Conservation (phyloP, 2,888 invertebrate genomes). For the Acrobasis suavella region DNA sequence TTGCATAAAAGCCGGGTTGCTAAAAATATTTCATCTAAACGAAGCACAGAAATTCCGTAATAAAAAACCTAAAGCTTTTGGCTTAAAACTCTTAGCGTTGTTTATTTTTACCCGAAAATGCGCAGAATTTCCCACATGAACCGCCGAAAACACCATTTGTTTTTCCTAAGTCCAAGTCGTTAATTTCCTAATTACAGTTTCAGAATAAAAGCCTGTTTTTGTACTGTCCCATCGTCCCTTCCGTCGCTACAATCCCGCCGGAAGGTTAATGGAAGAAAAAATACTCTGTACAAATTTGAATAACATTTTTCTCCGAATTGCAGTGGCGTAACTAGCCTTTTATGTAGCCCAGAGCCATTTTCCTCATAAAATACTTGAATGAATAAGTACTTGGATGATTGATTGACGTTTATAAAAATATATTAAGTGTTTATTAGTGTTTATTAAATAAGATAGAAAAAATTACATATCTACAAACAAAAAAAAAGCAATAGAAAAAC, state of each 20-base stretch:
- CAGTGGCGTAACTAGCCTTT: too few relatives aligned
- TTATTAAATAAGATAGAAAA: too few relatives aligned
- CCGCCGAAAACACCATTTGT: conserved; percentile 66
- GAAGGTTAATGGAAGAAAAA: conserved; percentile 80
- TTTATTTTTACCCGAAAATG: conserved; percentile 54
- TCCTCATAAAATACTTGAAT: too few relatives aligned
- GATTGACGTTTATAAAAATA: too few relatives aligned
- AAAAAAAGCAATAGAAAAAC: too few relatives aligned
- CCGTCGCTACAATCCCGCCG: conserved; percentile 57
- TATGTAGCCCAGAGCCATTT: too few relatives aligned
- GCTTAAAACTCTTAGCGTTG: conserved; percentile 33
- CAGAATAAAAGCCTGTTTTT: conserved; percentile 74
- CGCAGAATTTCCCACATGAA: conserved; percentile 58
- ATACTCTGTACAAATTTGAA: conserved; percentile 81
- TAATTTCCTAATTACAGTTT: conserved; percentile 80
- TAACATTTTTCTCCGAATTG: conserved; percentile 68
- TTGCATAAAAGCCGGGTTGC: not conserved
- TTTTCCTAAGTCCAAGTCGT: conserved; percentile 68
- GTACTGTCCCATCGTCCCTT: conserved; percentile 59
- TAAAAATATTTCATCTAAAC: not conserved
- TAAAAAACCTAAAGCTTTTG: conserved; percentile 14
- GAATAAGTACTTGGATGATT: too few relatives aligned
- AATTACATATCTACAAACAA: too few relatives aligned
- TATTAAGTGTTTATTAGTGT: too few relatives aligned
- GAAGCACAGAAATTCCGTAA: not conserved